A percentile compares a stretch with the other conserved stretches of the same genome.
These are phyloP conservation scores for Ramphastos sulfuratus DNA, from an alignment of 2,113 vertebrate species.

Conservation along the genomic window DNA sequence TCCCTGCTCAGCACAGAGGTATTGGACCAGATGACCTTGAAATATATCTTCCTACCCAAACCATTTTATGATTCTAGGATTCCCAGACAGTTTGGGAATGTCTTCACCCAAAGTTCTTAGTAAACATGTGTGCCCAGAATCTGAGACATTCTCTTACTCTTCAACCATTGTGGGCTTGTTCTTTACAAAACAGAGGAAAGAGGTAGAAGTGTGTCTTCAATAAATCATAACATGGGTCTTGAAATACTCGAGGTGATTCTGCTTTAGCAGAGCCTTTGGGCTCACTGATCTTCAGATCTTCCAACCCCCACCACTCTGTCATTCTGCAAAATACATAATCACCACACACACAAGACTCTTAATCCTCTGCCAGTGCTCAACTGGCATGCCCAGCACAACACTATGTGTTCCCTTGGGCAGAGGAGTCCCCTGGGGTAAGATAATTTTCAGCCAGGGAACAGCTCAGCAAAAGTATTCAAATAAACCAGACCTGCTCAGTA, in stretches of 20 bases:
- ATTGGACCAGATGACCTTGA: too few relatives aligned
- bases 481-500: not conserved
- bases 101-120: not conserved
- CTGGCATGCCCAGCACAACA: not conserved
- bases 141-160: not conserved
- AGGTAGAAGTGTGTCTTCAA: not conserved
- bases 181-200: not conserved
- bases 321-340: too few relatives aligned
- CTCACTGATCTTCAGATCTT: too few relatives aligned
- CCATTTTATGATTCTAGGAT: not conserved
- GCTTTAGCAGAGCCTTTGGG: too few relatives aligned
- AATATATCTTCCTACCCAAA: too few relatives aligned
- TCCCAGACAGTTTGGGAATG: not conserved
- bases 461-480: slow-evolving; percentile 42
- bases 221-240: not conserved
- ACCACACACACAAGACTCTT: not conserved
- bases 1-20: too few relatives aligned
- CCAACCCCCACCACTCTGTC: too few relatives aligned
- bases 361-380: not conserved
- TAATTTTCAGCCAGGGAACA: slow-evolving; percentile 33
- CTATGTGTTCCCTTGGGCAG: not conserved
- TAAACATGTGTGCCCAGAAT: not conserved
- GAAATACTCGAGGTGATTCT: not conserved
- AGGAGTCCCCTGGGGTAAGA: not conserved
- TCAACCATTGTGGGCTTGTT: not conserved